Conservation (phyloP, 2,888 invertebrate species). For the Drosophila helvetica region DNA sequence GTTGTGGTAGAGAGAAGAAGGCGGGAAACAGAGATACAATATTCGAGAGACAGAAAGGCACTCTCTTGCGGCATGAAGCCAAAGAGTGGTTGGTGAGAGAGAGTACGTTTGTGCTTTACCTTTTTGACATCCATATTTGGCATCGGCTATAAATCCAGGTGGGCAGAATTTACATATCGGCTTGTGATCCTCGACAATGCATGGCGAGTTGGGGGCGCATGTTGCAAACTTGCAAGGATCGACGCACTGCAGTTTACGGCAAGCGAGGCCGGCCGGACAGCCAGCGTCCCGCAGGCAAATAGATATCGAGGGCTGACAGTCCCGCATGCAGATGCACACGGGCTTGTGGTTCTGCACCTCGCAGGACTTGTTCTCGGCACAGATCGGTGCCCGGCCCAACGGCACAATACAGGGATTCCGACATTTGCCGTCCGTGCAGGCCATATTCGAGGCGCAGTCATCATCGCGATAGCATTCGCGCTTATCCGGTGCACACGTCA, state of each 20-base stretch:
- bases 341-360: slow-evolving; percentile 94
- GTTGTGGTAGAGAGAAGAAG: not conserved
- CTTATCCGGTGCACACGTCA: slow-evolving; percentile 93
- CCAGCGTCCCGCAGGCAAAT: slow-evolving; percentile 95
- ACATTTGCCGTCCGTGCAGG: slow-evolving; percentile 93
- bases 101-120: slow-evolving; percentile 88
- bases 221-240: slow-evolving; percentile 94
- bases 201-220: slow-evolving; percentile 93
- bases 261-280: slow-evolving; percentile 93
- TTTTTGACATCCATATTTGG: slow-evolving; percentile 97
- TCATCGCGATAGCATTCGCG: slow-evolving; percentile 91
- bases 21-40: slow-evolving; percentile 65
- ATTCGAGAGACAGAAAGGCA: slow-evolving; percentile 53
- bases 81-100: slow-evolving; percentile 68
- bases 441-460: slow-evolving; percentile 93
- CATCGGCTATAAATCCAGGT: slow-evolving; percentile 95
- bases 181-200: slow-evolving; percentile 97
- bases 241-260: slow-evolving; percentile 94
- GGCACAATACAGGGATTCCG: slow-evolving; percentile 92
- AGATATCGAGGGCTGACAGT: slow-evolving; percentile 93
- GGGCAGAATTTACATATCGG: slow-evolving; percentile 98
- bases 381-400: slow-evolving; percentile 86
- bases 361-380: slow-evolving; percentile 93
- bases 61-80: slow-evolving; percentile 54
- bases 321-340: slow-evolving; percentile 93